Evolutionary conservation across 2,888 invertebrate genomes (phyloP).

Genomic region (Tethea ocularis): DNA sequence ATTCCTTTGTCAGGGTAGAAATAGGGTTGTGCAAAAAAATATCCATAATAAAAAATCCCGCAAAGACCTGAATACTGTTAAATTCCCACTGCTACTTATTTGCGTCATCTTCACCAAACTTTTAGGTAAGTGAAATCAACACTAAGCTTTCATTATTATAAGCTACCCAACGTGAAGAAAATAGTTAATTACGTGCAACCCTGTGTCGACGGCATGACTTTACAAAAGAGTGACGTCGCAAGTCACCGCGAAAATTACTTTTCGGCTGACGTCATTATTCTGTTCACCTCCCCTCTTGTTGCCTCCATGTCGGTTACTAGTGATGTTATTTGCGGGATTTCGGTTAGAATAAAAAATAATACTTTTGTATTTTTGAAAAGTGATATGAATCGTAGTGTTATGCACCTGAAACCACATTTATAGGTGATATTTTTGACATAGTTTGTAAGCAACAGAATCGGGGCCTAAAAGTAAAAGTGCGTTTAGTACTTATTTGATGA

Average conservation of each 20-base stretch:
- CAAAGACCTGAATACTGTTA: not conserved
- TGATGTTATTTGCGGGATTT: constrained; percentile 2
- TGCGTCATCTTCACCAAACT: not conserved
- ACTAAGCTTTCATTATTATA: constrained; percentile 20
- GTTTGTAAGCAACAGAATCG: too few relatives aligned
- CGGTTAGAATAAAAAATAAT: not conserved
- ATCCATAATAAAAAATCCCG: not conserved
- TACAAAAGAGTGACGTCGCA: constrained; percentile 42
- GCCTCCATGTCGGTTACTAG: constrained; percentile 14
- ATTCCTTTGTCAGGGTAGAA: not conserved
- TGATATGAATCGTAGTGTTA: too few relatives aligned
- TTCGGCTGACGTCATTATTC: constrained; percentile 66
- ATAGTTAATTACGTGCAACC: constrained; percentile 48
- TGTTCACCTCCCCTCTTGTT: constrained; percentile 21
- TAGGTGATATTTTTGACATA: too few relatives aligned
- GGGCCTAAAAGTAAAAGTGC: too few relatives aligned
- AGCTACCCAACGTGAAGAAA: constrained; percentile 37
- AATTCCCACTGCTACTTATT: not conserved
- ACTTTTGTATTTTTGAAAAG: too few relatives aligned
- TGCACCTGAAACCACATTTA: too few relatives aligned
- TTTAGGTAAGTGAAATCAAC: not conserved
- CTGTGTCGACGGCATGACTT: constrained; percentile 34
- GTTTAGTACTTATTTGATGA: too few relatives aligned
- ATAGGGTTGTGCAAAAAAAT: not conserved
- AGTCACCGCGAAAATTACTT: constrained; percentile 69